Conservation (phyloP, 2,797 vertebrate species). For the Cyclopterus lumpus region DNA sequence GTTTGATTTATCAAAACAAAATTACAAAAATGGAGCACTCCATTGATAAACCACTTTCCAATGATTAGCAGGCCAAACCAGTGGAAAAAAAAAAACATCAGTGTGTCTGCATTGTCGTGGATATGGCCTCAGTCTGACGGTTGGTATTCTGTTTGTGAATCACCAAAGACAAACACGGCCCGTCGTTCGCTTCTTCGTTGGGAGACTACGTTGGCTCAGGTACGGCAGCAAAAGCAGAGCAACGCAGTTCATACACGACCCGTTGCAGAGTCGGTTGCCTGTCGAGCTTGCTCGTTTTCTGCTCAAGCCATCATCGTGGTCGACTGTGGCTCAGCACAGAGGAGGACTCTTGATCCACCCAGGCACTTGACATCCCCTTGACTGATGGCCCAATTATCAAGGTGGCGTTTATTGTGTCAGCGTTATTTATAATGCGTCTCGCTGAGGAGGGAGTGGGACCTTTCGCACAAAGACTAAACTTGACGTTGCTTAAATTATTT, state of each 20-base stretch:
- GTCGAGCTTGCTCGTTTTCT: constrained; percentile 51
- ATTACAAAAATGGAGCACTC: background rate
- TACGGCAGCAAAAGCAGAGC: constrained; percentile 10
- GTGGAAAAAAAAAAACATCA: background rate
- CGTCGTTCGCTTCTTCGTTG: background rate
- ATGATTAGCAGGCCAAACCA: background rate
- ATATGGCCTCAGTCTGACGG: background rate
- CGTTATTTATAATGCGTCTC: constrained; percentile 91
- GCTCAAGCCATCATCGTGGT: constrained; percentile 69
- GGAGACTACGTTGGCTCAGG: constrained; percentile 23
- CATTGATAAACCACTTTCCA: background rate
- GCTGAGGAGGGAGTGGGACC: constrained; percentile 60
- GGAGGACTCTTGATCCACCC: constrained; percentile 69
- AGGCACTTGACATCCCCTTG: constrained; percentile 77
- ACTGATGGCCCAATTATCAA: constrained; percentile 89
- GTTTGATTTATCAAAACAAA: background rate
- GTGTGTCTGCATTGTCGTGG: background rate
- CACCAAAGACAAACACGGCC: constrained; percentile 11
- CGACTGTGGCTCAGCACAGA: constrained; percentile 48
- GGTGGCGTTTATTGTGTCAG: constrained; percentile 85
- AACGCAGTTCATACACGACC: constrained; percentile 32
- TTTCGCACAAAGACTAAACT: constrained; percentile 82
- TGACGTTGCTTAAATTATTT: constrained; percentile 81
- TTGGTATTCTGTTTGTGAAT: background rate
- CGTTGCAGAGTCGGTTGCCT: constrained; percentile 19